Evolutionary conservation across 2,113 vertebrate genomes (phyloP).

Genomic region (Promerops cafer): DNA sequence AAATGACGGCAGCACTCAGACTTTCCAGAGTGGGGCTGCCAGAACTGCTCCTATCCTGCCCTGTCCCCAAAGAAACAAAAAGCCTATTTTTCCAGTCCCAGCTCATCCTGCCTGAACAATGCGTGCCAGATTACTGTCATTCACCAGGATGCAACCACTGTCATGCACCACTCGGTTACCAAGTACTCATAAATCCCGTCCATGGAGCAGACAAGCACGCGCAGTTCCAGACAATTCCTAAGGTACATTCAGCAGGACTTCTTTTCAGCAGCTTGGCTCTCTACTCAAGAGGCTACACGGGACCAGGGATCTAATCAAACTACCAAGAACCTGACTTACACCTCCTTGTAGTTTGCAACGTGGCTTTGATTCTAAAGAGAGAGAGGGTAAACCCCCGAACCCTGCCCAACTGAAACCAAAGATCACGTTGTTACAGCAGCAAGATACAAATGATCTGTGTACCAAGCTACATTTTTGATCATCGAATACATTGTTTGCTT

Average conservation of each 20-base stretch:
- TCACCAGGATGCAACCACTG: background rate
- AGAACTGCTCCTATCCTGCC: background rate
- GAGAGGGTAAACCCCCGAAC: background rate
- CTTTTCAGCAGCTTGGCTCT: background rate
- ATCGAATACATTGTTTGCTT: accelerated
- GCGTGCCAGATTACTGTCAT: background rate
- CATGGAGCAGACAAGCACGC: background rate
- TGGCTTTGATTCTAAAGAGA: background rate
- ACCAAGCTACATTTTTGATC: background rate
- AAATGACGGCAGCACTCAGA: background rate
- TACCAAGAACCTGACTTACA: background rate
- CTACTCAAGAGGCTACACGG: background rate
- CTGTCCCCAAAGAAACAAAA: background rate
- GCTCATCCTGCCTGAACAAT: background rate
- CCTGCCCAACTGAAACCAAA: background rate
- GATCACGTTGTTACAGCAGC: background rate
- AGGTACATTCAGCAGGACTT: background rate
- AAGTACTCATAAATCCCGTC: background rate
- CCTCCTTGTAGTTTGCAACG: background rate
- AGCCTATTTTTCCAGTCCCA: background rate
- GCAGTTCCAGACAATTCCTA: background rate
- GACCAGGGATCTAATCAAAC: background rate
- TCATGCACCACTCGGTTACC: background rate
- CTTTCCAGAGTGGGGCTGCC: background rate
- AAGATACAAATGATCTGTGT: background rate